Evolutionary conservation across 2,797 vertebrate genomes (phyloP).

Genomic region (Girardinus metallicus): DNA sequence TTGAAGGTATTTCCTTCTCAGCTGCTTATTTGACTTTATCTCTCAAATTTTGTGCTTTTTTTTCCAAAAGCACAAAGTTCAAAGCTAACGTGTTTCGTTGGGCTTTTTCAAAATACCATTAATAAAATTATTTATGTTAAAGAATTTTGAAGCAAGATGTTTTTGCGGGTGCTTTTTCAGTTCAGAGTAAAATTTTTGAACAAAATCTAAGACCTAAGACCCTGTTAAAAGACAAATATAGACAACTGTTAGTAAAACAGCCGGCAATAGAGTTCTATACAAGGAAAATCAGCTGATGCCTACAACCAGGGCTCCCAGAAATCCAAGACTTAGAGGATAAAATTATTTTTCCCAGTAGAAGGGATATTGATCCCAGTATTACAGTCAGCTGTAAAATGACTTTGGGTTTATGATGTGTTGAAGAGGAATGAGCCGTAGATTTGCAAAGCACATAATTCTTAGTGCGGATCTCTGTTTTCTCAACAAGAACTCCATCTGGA

Average conservation of each 20-base stretch:
- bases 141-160: background rate
- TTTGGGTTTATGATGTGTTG: background rate
- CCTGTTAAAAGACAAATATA: background rate
- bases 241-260: background rate
- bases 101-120: background rate
- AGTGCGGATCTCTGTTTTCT: background rate
- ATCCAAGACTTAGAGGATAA: slow-evolving; percentile 1
- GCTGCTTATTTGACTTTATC: slow-evolving; percentile 40
- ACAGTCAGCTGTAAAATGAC: background rate
- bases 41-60: background rate
- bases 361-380: slow-evolving; percentile 4
- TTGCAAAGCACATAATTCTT: slow-evolving; percentile 2
- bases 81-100: background rate
- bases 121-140: background rate
- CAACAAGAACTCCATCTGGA: background rate
- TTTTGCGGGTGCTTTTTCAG: background rate
- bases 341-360: background rate
- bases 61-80: slow-evolving; percentile 5
- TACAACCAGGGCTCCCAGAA: background rate
- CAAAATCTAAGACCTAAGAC: background rate
- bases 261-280: background rate
- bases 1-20: slow-evolving; percentile 29
- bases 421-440: background rate
- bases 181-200: background rate
- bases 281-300: background rate